These are phyloP conservation scores for Dolichopus griseipennis DNA, from an alignment of 2,888 invertebrate species.

Conservation along the genomic window DNA sequence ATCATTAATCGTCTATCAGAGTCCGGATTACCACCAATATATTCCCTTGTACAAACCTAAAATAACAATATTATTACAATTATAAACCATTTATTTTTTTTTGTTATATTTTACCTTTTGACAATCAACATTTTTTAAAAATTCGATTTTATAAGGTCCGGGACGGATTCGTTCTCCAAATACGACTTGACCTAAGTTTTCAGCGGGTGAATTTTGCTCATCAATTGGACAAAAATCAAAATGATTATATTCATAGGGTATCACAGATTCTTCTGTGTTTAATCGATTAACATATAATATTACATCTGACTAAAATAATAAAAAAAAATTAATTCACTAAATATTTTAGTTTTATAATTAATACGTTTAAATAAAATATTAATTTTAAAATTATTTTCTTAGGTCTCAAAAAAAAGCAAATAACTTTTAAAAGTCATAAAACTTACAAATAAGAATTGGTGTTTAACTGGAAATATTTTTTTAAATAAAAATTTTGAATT, in stretches of 20 bases:
- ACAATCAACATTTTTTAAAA: conserved; percentile 63
- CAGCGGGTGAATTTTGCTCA: conserved; percentile 78
- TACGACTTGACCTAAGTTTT: conserved; percentile 97
- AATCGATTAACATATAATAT: conserved; percentile 89
- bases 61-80: not conserved
- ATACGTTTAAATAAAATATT: no score
- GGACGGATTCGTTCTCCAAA: conserved; percentile 98
- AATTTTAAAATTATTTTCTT: no score
- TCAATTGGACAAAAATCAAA: conserved; percentile 88
- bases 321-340: no score
- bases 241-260: conserved; percentile 96
- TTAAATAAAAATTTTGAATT: no score
- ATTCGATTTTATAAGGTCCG: conserved; percentile 83
- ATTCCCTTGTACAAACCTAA: conserved; percentile 57
- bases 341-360: no score
- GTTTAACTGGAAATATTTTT: no score
- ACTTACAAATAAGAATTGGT: no score
- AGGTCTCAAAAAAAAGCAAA: no score
- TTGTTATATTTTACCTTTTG: conserved; percentile 34
- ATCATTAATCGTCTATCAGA: conserved; percentile 65
- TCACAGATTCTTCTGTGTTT: conserved; percentile 95
- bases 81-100: not conserved
- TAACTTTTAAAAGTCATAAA: no score
- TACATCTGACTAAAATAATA: conserved; percentile 69
- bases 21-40: conserved; percentile 55